Evolutionary conservation across 2,888 invertebrate genomes (phyloP).

Genomic region (Panopea generosa): DNA sequence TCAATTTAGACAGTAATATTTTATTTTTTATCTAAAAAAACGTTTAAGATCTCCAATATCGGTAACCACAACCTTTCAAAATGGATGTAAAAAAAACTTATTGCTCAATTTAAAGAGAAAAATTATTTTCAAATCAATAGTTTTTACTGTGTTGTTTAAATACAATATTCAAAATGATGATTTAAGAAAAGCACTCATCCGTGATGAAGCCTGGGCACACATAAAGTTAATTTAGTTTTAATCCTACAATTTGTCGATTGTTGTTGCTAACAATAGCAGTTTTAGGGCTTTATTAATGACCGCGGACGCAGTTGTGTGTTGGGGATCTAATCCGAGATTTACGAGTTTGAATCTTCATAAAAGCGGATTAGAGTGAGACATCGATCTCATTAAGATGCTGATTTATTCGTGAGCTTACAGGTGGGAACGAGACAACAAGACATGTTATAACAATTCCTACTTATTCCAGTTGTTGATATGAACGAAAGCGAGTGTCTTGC

Average conservation of each 20-base stretch:
- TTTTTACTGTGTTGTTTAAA: too few relatives aligned
- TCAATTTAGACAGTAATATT: too few relatives aligned
- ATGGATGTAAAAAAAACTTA: too few relatives aligned
- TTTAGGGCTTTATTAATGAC: too few relatives aligned
- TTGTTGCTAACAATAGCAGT: neutral
- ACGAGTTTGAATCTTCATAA: constrained; percentile 53
- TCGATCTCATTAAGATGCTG: constrained; percentile 32
- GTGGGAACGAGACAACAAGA: constrained; percentile 20
- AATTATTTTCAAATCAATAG: too few relatives aligned
- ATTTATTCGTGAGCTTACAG: constrained; percentile 43
- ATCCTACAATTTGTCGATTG: constrained; percentile 11
- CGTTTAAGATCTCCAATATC: too few relatives aligned
- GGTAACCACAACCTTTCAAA: too few relatives aligned
- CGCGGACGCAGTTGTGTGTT: neutral
- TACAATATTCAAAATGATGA: too few relatives aligned
- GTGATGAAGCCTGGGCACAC: constrained; percentile 20
- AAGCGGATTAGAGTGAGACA: constrained; percentile 46
- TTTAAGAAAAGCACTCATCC: constrained; percentile 7
- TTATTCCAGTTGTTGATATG: too few relatives aligned
- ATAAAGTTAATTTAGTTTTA: constrained; percentile 19
- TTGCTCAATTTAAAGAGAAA: too few relatives aligned
- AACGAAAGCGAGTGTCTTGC: too few relatives aligned
- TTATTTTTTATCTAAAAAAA: too few relatives aligned
- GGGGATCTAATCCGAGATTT: constrained; percentile 20
- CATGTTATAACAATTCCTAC: neutral